Conservation (phyloP, 2,113 vertebrate species). For the Rhombomys opimus region DNA sequence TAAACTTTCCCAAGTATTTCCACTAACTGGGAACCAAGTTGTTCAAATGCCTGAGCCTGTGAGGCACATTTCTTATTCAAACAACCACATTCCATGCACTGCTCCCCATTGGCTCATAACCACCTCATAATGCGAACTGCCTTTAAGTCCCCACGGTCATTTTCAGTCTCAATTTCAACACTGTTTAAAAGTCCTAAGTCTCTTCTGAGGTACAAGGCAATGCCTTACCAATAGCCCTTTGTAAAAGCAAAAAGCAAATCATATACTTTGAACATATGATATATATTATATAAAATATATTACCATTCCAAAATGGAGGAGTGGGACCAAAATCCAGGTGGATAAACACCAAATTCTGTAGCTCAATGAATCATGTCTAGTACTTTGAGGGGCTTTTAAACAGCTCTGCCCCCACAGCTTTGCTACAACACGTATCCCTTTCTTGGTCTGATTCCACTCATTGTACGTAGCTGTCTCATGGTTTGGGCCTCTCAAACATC, state of each 20-base stretch:
- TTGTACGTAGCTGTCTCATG: background rate
- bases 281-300: background rate
- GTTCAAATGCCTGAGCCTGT: background rate
- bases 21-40: background rate
- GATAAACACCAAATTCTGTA: background rate
- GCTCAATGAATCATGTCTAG: background rate
- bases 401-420: background rate
- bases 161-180: background rate
- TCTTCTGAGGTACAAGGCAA: background rate
- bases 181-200: background rate
- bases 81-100: background rate
- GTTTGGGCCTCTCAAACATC: background rate
- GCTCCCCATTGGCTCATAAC: background rate
- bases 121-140: background rate
- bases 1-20: background rate
- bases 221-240: background rate
- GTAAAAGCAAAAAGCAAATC: background rate
- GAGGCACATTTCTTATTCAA: background rate
- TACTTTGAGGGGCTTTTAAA: background rate
- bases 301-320: background rate
- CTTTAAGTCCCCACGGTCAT: background rate
- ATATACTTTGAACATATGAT: background rate
- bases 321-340: background rate
- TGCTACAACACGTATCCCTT: background rate
- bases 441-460: background rate